phyloP scores from a whole-genome alignment of 2,888 invertebrate genomes.

The Willowsia nigromaculata region DNA sequence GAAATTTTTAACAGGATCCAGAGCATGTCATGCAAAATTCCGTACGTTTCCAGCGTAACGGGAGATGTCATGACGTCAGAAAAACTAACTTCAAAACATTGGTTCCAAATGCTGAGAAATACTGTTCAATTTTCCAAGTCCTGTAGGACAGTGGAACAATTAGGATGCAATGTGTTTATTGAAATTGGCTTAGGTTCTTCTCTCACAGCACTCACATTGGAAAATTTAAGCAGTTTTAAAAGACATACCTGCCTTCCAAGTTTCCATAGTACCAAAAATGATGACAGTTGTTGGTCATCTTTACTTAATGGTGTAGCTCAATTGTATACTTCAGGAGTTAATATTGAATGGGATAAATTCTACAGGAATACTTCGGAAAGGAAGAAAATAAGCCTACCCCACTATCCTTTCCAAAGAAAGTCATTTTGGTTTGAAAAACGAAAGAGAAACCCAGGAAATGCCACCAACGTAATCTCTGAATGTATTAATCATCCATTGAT shows the following conservation, averaged over 20 bases:
- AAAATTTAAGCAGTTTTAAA: neutral
- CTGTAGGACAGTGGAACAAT: neutral
- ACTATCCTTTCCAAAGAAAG: slow-evolving; percentile 38
- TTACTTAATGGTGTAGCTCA: neutral
- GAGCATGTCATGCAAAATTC: neutral
- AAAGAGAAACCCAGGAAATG: neutral
- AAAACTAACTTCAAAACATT: neutral
- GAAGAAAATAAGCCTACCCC: neutral
- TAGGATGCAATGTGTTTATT: neutral
- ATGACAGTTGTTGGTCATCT: neutral
- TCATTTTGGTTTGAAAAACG: slow-evolving; percentile 26
- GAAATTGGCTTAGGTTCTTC: neutral
- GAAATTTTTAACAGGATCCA: neutral
- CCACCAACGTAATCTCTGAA: too few relatives aligned
- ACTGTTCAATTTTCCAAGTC: neutral
- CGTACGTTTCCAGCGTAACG: neutral
- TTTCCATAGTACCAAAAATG: neutral
- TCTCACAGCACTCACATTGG: neutral
- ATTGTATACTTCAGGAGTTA: neutral
- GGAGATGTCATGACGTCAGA: neutral
- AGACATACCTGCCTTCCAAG: neutral
- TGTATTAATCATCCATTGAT: slow-evolving; percentile 13
- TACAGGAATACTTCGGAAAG: neutral
- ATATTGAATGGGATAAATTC: slow-evolving; percentile 11
- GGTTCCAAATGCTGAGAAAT: neutral